Evolutionary conservation across 92 coral and sea anemone species (phyloP).

Genomic region (Bergia puertoricense): DNA sequence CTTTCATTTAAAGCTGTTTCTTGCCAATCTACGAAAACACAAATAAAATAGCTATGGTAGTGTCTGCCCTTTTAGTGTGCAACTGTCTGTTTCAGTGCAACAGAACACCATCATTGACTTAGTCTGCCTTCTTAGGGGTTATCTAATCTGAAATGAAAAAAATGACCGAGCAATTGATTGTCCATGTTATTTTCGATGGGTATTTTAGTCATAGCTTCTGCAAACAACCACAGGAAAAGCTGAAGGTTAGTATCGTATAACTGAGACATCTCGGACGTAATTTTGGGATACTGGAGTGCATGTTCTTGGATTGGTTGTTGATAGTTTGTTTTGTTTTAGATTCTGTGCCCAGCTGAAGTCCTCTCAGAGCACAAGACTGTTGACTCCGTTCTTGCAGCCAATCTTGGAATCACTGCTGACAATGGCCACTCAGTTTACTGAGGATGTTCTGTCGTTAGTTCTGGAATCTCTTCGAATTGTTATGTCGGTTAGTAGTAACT

Average conservation of each 20-base stretch:
- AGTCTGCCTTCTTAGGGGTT: no score
- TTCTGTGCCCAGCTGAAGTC: slow-evolving; percentile 88
- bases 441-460: slow-evolving; percentile 95
- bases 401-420: slow-evolving; percentile 87
- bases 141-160: no score
- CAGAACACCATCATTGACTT: no score
- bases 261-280: neutral
- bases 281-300: neutral
- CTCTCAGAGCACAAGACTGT: slow-evolving; percentile 69
- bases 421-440: slow-evolving; percentile 92
- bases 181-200: no score
- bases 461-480: slow-evolving; percentile 91
- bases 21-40: no score
- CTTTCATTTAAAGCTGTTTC: no score
- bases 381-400: slow-evolving; percentile 76
- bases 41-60: no score
- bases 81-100: no score
- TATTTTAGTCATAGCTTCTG: no score
- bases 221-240: no score
- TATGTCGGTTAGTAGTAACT: slow-evolving; percentile 81
- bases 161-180: no score
- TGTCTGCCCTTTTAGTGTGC: no score
- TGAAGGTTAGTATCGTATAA: neutral
- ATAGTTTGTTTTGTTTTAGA: slow-evolving; percentile 38
- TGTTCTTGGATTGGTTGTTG: neutral